These are phyloP conservation scores for Fukomys damarensis DNA, from an alignment of 2,113 vertebrate species.

Conservation along the genomic window DNA sequence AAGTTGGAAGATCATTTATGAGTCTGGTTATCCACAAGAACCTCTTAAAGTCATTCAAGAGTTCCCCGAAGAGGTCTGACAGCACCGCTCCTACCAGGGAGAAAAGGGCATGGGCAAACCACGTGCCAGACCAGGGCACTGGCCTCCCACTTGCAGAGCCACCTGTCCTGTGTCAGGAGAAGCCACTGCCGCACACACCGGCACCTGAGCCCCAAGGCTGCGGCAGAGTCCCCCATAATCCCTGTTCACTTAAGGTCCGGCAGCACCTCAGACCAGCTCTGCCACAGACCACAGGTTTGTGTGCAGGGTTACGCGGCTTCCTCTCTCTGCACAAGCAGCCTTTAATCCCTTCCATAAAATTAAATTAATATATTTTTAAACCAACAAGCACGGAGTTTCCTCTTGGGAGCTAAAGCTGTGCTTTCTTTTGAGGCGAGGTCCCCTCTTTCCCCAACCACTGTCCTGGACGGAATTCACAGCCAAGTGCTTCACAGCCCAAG, in stretches of 20 bases:
- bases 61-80: not conserved
- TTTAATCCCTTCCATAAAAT: conserved; percentile 62
- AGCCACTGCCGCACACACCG: not conserved
- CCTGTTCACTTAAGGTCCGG: not conserved
- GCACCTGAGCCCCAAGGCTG: no score
- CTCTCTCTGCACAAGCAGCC: not conserved
- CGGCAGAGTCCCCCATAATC: no score
- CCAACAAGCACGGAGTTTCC: not conserved
- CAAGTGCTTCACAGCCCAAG: not conserved
- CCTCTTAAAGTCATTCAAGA: conserved; percentile 21
- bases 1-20: not conserved
- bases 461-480: not conserved
- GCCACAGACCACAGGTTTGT: conserved; percentile 18
- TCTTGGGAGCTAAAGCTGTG: not conserved
- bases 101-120: rapidly evolving
- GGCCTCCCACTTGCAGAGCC: no score
- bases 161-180: not conserved
- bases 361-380: conserved; percentile 15
- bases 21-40: not conserved
- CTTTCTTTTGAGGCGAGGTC: not conserved
- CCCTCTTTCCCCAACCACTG: not conserved
- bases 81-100: not conserved
- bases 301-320: not conserved
- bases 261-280: not conserved
- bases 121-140: not conserved